Percentiles rank a stretch among this genome's conserved stretches.
Evolutionary conservation across 2,797 vertebrate species (phyloP).

Genomic region (Triplophysa yarkandensis): DNA sequence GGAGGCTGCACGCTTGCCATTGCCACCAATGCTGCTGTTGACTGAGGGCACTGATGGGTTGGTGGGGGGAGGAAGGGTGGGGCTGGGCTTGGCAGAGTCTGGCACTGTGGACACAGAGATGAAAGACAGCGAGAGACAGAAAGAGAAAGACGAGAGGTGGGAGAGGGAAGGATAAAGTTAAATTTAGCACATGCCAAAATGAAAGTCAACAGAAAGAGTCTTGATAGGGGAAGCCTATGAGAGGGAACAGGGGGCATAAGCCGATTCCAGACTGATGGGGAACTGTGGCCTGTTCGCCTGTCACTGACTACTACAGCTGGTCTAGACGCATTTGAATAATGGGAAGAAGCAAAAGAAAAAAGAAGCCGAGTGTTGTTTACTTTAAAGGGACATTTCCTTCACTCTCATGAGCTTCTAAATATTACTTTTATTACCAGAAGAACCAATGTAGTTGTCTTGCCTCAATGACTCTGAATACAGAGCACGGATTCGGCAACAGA

Average conservation of each 20-base stretch:
- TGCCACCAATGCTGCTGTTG: slow-evolving; percentile 80
- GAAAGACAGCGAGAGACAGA: slow-evolving; percentile 20
- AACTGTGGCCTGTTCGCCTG: neutral
- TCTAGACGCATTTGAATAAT: neutral
- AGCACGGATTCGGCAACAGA: neutral
- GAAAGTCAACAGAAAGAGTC: slow-evolving; percentile 55
- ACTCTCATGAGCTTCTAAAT: neutral
- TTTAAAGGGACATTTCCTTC: neutral
- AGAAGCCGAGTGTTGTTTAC: neutral
- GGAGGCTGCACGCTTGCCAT: slow-evolving; percentile 89
- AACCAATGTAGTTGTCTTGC: too few species aligned
- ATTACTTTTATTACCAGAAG: too few species aligned
- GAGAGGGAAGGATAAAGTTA: slow-evolving; percentile 35
- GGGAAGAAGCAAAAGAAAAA: neutral
- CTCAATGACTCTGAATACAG: neutral
- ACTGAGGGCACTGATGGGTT: slow-evolving; percentile 80
- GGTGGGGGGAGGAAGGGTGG: slow-evolving; percentile 87
- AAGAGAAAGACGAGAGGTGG: slow-evolving; percentile 6
- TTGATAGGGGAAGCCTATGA: slow-evolving; percentile 24
- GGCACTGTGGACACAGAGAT: slow-evolving; percentile 79
- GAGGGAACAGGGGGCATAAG: slow-evolving; percentile 1
- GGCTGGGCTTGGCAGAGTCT: slow-evolving; percentile 90
- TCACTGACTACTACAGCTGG: neutral
- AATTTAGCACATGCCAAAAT: slow-evolving; percentile 52
- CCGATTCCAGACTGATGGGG: neutral